phyloP scores from a whole-genome alignment of 2,113 vertebrate genomes.

The Rhynchomys soricoides region DNA sequence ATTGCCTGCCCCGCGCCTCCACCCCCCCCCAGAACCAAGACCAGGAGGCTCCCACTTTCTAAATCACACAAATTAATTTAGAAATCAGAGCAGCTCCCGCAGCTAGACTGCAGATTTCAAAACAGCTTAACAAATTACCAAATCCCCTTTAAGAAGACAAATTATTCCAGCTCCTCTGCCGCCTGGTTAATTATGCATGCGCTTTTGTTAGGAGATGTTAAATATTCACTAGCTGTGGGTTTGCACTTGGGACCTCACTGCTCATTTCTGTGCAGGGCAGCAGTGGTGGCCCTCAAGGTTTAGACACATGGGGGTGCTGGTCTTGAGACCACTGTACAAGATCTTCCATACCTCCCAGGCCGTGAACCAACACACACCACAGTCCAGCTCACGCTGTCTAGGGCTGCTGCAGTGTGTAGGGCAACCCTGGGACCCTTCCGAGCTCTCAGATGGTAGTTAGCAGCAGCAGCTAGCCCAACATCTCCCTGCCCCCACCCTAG shows the following conservation, averaged over 20 bases:
- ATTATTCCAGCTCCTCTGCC: constrained; percentile 83
- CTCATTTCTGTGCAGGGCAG: rapidly evolving
- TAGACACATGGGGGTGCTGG: neutral
- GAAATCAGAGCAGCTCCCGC: constrained; percentile 74
- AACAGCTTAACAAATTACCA: constrained; percentile 85
- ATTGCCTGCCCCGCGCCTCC: rapidly evolving
- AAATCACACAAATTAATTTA: constrained; percentile 81
- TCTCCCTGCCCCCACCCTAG: too few relatives aligned
- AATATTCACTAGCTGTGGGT: constrained; percentile 85
- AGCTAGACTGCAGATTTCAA: constrained; percentile 80
- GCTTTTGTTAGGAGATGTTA: constrained; percentile 85
- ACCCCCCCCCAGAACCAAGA: neutral
- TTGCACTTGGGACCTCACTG: constrained; percentile 82
- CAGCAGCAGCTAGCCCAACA: rapidly evolving
- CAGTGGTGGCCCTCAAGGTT: rapidly evolving
- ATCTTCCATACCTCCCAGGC: neutral
- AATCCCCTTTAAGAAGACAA: constrained; percentile 84
- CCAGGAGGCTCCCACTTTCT: constrained; percentile 56
- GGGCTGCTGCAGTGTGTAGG: rapidly evolving
- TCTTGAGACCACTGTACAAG: neutral
- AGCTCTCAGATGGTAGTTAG: neutral
- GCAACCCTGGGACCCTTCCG: rapidly evolving
- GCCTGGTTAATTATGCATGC: constrained; percentile 88
- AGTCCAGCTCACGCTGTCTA: rapidly evolving
- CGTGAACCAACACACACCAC: rapidly evolving